Percentiles rank a stretch among this genome's conserved stretches.
Evolutionary conservation across 2,888 invertebrate species (phyloP).

Genomic region (Drosophila imparisetae): DNA sequence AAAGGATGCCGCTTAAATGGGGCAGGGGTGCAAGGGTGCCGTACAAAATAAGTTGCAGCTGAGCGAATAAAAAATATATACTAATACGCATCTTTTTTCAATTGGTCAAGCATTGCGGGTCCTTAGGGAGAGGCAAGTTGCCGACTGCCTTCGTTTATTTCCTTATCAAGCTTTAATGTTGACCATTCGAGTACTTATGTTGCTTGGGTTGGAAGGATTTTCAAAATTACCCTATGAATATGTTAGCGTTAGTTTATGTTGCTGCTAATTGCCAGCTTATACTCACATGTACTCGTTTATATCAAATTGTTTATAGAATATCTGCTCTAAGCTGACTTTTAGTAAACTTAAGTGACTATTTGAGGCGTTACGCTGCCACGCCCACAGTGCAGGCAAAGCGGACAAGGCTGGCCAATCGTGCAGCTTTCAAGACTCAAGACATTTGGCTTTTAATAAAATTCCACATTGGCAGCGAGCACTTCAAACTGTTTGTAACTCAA

Average conservation of each 20-base stretch:
- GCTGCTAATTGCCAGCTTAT: conserved; percentile 46
- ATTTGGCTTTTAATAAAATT: conserved; percentile 66
- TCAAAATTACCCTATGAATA: conserved; percentile 54
- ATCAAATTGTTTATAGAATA: conserved; percentile 2
- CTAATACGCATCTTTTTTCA: conserved; percentile 72
- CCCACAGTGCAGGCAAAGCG: conserved; percentile 3
- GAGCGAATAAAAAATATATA: conserved; percentile 62
- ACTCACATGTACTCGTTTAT: conserved; percentile 2
- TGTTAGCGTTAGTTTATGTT: conserved; percentile 50
- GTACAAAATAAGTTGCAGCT: conserved; percentile 25
- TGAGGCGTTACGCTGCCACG: conserved; percentile 13
- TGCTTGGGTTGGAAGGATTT: neutral
- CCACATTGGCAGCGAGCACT: conserved; percentile 49
- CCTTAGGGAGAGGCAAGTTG: neutral
- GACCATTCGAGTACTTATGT: conserved; percentile 38
- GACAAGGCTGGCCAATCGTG: conserved; percentile 17
- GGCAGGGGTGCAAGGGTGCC: neutral
- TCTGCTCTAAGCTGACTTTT: conserved; percentile 44
- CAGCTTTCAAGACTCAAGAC: conserved; percentile 46
- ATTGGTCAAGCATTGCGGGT: conserved; percentile 62
- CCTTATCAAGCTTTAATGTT: conserved; percentile 56
- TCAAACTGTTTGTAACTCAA: conserved; percentile 71
- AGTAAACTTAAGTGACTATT: conserved; percentile 23
- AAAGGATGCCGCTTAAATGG: conserved; percentile 61
- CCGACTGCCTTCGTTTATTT: conserved; percentile 18